These are phyloP conservation scores for Turritopsis dohrnii DNA, from an alignment of 30 jellyfish, hydroid and myxozoan species.

Conservation along the genomic window DNA sequence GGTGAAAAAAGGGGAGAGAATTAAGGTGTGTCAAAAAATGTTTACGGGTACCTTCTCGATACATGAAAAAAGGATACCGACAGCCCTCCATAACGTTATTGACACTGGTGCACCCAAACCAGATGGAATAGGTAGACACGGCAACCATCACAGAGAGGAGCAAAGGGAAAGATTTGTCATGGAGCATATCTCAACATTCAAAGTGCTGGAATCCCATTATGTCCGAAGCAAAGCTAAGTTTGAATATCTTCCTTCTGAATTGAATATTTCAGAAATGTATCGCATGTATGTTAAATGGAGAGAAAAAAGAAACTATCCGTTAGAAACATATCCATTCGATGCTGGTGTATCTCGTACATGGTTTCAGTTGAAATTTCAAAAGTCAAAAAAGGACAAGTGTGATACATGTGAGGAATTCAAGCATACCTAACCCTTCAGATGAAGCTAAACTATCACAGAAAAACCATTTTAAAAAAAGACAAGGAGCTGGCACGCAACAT, in stretches of 20 bases:
- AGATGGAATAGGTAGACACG: neutral
- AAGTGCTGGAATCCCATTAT: slow-evolving; percentile 23
- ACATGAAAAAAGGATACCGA: slow-evolving; percentile 1
- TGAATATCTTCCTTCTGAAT: slow-evolving; percentile 14
- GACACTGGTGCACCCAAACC: neutral
- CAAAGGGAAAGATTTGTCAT: neutral
- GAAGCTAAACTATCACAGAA: too few relatives aligned
- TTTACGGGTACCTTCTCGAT: neutral
- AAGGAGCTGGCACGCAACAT: too few relatives aligned
- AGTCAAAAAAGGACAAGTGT: slow-evolving; percentile 21
- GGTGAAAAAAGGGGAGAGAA: too few relatives aligned
- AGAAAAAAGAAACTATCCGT: neutral
- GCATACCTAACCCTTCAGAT: too few relatives aligned
- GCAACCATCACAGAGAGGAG: too few relatives aligned
- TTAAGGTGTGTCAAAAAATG: neutral
- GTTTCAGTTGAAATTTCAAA: slow-evolving; percentile 11
- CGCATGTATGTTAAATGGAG: slow-evolving; percentile 18
- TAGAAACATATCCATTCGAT: neutral
- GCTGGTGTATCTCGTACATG: neutral
- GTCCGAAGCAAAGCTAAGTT: slow-evolving; percentile 2
- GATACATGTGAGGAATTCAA: slow-evolving; percentile 12
- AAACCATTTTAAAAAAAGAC: too few relatives aligned
- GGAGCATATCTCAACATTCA: slow-evolving; percentile 16
- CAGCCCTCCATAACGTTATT: neutral
- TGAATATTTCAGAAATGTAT: slow-evolving; percentile 10